These are phyloP conservation scores for Dryocosmus kuriphilus DNA, from an alignment of 2,888 invertebrate genomes.

Conservation along the genomic window DNA sequence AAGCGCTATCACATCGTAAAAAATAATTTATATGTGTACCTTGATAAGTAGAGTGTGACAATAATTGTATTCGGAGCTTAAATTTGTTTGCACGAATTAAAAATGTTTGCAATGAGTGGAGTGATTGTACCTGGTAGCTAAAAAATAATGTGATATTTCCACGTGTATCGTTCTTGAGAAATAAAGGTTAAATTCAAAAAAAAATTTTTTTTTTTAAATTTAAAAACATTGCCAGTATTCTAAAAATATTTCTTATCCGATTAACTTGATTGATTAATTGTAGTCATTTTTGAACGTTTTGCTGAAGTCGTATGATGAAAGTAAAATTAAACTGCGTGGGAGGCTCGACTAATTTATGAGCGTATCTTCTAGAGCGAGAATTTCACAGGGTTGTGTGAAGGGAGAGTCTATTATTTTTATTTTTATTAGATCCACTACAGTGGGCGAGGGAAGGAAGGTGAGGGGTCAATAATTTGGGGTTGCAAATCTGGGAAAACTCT, in stretches of 20 bases:
- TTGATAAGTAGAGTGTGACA: constrained; percentile 52
- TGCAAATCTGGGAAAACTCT: constrained; percentile 72
- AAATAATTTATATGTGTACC: constrained; percentile 38
- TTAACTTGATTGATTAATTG: too few relatives aligned
- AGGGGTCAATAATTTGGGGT: constrained; percentile 50
- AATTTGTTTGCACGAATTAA: too few relatives aligned
- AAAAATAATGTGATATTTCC: neutral
- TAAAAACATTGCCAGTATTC: too few relatives aligned
- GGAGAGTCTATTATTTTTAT: constrained; percentile 52
- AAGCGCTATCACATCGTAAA: constrained; percentile 7
- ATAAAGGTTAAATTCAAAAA: neutral
- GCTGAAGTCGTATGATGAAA: neutral
- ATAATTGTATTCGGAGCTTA: constrained; percentile 50
- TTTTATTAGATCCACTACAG: constrained; percentile 41
- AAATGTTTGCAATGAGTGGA: too few relatives aligned
- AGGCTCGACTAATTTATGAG: neutral
- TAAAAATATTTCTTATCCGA: too few relatives aligned
- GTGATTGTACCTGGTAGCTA: neutral
- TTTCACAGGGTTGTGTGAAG: constrained; percentile 24
- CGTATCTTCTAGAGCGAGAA: neutral
- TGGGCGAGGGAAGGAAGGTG: constrained; percentile 44
- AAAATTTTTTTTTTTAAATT: too few relatives aligned
- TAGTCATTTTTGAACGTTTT: neutral
- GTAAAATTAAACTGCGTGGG: constrained; percentile 13
- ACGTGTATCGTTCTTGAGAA: neutral